Conservation (phyloP, 2,113 vertebrate species). For the Archilochus colubris region DNA sequence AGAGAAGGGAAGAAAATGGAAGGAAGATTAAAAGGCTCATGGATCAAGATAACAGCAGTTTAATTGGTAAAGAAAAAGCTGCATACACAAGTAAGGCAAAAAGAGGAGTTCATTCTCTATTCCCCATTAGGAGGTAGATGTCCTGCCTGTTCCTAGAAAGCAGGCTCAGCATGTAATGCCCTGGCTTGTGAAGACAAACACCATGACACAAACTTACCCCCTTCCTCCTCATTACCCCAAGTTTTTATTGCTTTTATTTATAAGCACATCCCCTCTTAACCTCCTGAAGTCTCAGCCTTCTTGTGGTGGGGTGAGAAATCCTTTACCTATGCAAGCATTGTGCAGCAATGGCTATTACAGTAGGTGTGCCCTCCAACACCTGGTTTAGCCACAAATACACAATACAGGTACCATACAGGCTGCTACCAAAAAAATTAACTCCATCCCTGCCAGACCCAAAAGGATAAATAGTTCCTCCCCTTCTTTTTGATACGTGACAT, state of each 20-base stretch:
- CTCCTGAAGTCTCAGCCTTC: not conserved
- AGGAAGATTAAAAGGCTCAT: not conserved
- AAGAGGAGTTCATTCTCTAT: not conserved
- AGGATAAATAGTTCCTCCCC: not conserved
- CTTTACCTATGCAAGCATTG: not conserved
- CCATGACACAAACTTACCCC: not conserved
- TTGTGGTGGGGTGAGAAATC: fast-evolving
- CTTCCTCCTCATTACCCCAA: not conserved
- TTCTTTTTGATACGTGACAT: not conserved
- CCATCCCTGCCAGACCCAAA: not conserved
- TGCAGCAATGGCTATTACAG: not conserved
- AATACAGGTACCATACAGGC: not conserved
- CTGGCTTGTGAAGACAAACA: not conserved
- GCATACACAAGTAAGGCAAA: not conserved
- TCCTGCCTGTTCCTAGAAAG: not conserved
- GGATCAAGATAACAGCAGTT: not conserved
- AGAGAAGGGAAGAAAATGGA: not conserved
- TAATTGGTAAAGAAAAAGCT: not conserved
- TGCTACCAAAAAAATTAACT: not conserved
- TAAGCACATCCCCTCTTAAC: not conserved
- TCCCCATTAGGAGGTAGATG: not conserved
- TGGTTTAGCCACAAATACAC: not conserved
- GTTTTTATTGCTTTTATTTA: not conserved
- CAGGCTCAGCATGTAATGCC: fast-evolving
- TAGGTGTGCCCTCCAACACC: not conserved